A percentile compares a stretch with the other conserved stretches of the same genome.
Evolutionary conservation across 2,113 vertebrate genomes (phyloP).

Genomic region (Microtus montanus): DNA sequence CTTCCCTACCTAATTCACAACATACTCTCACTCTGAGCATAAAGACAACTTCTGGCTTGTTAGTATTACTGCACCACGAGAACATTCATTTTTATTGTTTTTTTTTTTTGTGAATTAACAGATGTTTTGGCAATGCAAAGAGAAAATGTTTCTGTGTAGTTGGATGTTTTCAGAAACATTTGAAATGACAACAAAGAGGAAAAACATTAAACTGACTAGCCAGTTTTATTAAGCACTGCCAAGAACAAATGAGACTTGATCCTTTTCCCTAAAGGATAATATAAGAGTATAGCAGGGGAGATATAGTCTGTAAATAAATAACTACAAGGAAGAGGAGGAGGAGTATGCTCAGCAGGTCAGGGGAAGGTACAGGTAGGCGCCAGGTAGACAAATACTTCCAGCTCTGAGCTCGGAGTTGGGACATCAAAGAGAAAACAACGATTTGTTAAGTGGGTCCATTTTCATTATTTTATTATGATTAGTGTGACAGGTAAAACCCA

Average conservation of each 20-base stretch:
- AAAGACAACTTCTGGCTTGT: neutral
- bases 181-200: neutral
- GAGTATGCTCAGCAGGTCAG: neutral
- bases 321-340: neutral
- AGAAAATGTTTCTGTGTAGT: constrained; percentile 19
- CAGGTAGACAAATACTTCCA: neutral
- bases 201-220: neutral
- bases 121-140: constrained; percentile 19
- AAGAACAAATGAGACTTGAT: neutral
- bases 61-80: neutral
- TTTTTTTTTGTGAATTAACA: neutral
- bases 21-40: neutral
- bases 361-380: neutral
- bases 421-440: neutral
- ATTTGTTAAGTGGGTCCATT: neutral
- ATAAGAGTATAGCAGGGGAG: neutral
- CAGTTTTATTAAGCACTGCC: neutral
- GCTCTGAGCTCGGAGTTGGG: neutral
- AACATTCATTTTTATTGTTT: constrained; percentile 5
- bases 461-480: neutral
- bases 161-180: constrained; percentile 45
- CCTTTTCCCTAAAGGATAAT: neutral
- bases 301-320: neutral
- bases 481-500: neutral
- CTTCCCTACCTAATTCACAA: neutral